Evolutionary conservation across 2,113 vertebrate genomes (phyloP).

Genomic region (Pseudorectes ferrugineus): DNA sequence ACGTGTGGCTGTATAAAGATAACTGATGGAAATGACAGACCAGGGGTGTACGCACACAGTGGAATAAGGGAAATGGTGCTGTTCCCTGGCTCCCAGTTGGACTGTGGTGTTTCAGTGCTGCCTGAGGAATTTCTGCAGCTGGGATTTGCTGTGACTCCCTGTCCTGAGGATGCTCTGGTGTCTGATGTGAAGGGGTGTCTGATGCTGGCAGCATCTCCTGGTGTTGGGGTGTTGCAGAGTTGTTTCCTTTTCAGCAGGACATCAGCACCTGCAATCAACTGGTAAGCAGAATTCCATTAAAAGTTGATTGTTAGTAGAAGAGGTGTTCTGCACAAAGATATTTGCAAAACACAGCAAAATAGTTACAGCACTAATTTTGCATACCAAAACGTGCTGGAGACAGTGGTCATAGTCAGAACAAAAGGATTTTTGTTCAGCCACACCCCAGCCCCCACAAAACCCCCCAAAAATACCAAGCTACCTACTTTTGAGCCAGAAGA

Average conservation of each 20-base stretch:
- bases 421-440: background rate
- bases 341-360: background rate
- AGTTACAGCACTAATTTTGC: background rate
- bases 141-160: background rate
- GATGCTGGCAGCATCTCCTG: background rate
- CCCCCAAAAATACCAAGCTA: background rate
- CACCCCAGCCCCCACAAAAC: accelerated
- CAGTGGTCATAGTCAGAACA: background rate
- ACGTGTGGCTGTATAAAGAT: background rate
- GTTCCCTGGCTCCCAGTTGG: background rate
- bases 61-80: background rate
- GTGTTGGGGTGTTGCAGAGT: background rate
- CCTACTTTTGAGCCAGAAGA: background rate
- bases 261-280: background rate
- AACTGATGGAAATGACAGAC: background rate
- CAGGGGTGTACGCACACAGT: background rate
- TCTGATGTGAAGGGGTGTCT: background rate
- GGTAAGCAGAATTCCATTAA: background rate
- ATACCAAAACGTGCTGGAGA: background rate
- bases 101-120: background rate
- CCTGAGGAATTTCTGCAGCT: background rate
- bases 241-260: background rate
- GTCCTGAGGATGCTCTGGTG: background rate
- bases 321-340: background rate
- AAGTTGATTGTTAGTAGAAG: background rate